These are phyloP conservation scores for Nansenia antarctica DNA, from an alignment of 2,113 vertebrate genomes.

Conservation along the genomic window DNA sequence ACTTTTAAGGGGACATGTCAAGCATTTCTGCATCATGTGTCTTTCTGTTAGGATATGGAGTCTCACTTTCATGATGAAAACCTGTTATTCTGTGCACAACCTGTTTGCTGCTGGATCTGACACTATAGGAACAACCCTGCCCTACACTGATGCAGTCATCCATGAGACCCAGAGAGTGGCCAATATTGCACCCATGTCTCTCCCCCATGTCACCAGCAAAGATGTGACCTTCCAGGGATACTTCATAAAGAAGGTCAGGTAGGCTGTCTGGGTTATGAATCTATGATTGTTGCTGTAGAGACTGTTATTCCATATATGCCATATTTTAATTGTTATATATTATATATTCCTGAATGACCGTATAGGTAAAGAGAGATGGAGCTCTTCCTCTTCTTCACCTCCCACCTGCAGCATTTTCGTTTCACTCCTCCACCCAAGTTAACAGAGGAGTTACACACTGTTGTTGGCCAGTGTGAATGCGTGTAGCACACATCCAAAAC, in stretches of 20 bases:
- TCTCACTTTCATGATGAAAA: constrained; percentile 51
- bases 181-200: constrained; percentile 49
- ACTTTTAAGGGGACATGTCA: no score
- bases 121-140: constrained; percentile 59
- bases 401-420: constrained; percentile 74
- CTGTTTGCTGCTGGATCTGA: constrained; percentile 71
- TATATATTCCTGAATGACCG: no score
- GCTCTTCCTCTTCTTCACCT: constrained; percentile 78
- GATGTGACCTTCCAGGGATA: constrained; percentile 57
- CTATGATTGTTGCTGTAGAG: no score
- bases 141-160: constrained; percentile 70
- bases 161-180: constrained; percentile 65
- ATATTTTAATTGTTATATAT: no score
- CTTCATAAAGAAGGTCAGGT: constrained; percentile 43
- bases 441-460: constrained; percentile 54
- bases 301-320: no score
- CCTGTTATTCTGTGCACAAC: constrained; percentile 49
- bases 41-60: no score
- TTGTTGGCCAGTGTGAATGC: no score
- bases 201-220: constrained; percentile 52
- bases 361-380: constrained; percentile 80
- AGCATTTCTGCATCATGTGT: no score
- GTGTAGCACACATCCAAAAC: no score
- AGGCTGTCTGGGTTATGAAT: constrained; percentile 67
- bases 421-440: constrained; percentile 72